Evolutionary conservation across 2,113 vertebrate species (phyloP).

Genomic region (Tragulus kanchil): DNA sequence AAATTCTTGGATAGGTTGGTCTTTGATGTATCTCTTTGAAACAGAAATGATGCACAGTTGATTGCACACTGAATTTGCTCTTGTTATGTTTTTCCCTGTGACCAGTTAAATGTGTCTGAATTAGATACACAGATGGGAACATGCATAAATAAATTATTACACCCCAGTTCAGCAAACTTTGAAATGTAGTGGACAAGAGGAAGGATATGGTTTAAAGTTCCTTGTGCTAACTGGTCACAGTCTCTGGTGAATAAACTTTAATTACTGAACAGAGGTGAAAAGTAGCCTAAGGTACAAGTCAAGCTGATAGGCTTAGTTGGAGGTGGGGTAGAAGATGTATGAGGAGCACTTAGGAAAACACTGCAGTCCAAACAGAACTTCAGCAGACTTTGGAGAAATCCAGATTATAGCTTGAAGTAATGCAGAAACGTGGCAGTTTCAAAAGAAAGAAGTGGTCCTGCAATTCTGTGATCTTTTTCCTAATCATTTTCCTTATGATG

Average conservation of each 20-base stretch:
- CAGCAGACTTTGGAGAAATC: background rate
- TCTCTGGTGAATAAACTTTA: constrained; percentile 18
- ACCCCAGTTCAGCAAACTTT: constrained; percentile 17
- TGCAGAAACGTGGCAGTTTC: background rate
- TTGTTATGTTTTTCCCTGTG: background rate
- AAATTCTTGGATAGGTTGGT: background rate
- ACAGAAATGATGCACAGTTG: background rate
- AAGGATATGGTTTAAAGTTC: background rate
- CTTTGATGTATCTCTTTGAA: constrained; percentile 6
- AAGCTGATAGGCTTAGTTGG: background rate
- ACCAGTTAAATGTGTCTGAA: background rate
- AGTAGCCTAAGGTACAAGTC: background rate
- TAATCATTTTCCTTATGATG: background rate
- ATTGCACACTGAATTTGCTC: background rate
- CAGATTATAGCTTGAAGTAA: background rate
- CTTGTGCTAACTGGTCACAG: background rate
- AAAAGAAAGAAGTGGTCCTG: background rate
- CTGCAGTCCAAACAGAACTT: background rate
- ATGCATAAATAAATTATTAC: background rate
- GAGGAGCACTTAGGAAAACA: background rate
- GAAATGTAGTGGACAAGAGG: background rate
- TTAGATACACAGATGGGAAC: background rate
- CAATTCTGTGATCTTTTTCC: background rate
- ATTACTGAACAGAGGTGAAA: background rate
- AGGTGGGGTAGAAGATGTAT: background rate